These are phyloP conservation scores for Streptopelia turtur DNA, from an alignment of 2,797 vertebrate species.

Conservation along the genomic window DNA sequence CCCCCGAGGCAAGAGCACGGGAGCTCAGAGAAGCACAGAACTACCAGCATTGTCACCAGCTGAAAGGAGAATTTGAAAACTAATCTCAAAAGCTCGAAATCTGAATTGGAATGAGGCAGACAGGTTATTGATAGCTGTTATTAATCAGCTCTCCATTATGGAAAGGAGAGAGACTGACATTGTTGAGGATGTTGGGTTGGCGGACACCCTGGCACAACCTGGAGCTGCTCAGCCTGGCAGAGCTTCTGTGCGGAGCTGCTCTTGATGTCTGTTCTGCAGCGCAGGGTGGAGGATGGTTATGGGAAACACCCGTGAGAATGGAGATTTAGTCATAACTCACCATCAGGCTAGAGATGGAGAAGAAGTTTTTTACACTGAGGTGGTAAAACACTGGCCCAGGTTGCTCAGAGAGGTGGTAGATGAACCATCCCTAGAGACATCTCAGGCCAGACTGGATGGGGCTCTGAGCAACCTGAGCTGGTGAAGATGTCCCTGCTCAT, in stretches of 20 bases:
- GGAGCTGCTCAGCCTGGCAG: too few relatives aligned
- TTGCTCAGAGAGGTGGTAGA: too few relatives aligned
- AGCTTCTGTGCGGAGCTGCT: not conserved
- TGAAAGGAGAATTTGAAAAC: not conserved
- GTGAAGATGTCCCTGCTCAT: too few relatives aligned
- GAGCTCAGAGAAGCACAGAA: not conserved
- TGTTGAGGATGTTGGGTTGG: fast-evolving
- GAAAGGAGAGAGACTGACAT: not conserved
- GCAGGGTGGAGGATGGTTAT: not conserved
- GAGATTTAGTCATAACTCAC: not conserved
- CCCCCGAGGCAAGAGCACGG: not conserved
- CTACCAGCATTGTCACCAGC: not conserved
- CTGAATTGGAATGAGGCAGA: not conserved
- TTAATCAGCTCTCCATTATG: not conserved
- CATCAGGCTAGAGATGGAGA: too few relatives aligned
- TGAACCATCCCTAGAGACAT: too few relatives aligned
- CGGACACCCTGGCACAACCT: not conserved
- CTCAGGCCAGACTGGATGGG: too few relatives aligned
- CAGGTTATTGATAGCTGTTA: not conserved
- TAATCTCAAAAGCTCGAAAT: not conserved
- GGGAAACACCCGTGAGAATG: not conserved
- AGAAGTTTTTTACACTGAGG: too few relatives aligned
- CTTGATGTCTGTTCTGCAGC: not conserved
- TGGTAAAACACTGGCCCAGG: too few relatives aligned
- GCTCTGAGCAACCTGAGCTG: too few relatives aligned